These are phyloP conservation scores for Epistrophe eligans DNA, from an alignment of 2,888 invertebrate species.

Conservation along the genomic window DNA sequence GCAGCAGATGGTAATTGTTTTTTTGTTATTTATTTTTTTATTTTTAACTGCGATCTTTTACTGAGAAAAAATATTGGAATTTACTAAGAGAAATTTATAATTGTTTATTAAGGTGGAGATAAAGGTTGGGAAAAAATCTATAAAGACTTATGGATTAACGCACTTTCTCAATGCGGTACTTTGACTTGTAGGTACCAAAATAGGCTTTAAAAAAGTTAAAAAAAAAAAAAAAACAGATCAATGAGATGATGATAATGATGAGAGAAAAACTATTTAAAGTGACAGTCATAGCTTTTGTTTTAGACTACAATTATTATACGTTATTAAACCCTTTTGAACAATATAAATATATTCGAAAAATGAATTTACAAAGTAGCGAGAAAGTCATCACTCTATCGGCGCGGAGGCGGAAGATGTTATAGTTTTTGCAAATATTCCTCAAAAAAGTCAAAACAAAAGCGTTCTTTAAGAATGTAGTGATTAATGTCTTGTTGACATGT, in stretches of 20 bases:
- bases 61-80: neutral
- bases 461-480: no score
- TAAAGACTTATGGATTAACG: neutral
- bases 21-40: conserved; percentile 7
- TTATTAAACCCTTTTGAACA: no score
- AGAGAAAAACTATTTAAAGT: no score
- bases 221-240: neutral
- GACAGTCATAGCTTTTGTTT: no score
- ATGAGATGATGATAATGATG: neutral
- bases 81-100: conserved; percentile 34
- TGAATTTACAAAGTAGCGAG: no score
- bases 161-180: conserved; percentile 9
- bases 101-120: conserved; percentile 24
- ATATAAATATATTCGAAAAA: no score
- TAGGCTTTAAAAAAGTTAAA: neutral
- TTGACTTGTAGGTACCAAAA: conserved; percentile 1
- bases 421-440: no score
- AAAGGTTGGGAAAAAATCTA: conserved; percentile 12
- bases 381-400: no score
- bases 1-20: conserved; percentile 29
- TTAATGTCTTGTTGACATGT: no score
- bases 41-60: conserved; percentile 48
- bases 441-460: no score
- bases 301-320: no score
- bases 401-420: no score